A percentile compares a stretch with the other conserved stretches of the same genome.
Evolutionary conservation across 2,797 vertebrate genomes (phyloP).

Genomic region (Rhinogobio ventralis): DNA sequence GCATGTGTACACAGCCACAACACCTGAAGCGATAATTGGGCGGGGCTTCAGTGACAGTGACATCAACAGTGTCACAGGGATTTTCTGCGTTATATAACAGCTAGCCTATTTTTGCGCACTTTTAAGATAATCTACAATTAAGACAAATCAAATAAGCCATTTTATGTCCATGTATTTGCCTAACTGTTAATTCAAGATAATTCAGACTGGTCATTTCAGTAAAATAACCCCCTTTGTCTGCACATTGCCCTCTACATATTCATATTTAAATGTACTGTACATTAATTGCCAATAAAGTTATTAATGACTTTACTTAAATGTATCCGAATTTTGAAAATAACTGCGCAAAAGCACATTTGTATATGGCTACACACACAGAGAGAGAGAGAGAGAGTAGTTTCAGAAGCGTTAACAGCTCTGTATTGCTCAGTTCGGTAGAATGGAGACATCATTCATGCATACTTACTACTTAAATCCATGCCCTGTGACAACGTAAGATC

Average conservation of each 20-base stretch:
- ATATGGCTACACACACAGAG: neutral
- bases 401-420: neutral
- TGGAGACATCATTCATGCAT: conserved; percentile 21
- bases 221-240: neutral
- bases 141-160: neutral
- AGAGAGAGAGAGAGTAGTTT: neutral
- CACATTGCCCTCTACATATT: neutral
- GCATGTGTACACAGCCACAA: too few species aligned
- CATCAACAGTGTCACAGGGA: too few species aligned
- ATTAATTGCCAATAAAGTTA: neutral
- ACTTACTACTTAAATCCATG: conserved; percentile 78
- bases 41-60: too few species aligned
- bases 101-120: neutral
- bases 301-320: neutral
- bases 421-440: neutral
- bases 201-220: neutral
- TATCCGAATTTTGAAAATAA: neutral
- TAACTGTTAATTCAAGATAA: neutral
- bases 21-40: too few species aligned
- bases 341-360: neutral
- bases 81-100: too few species aligned
- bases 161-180: neutral
- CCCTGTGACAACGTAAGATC: conserved; percentile 63
- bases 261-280: too few species aligned
- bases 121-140: neutral